Base-by-base conservation (phyloP, 2,888 invertebrate genomes). In the Euspilapteryx auroguttella region DNA sequence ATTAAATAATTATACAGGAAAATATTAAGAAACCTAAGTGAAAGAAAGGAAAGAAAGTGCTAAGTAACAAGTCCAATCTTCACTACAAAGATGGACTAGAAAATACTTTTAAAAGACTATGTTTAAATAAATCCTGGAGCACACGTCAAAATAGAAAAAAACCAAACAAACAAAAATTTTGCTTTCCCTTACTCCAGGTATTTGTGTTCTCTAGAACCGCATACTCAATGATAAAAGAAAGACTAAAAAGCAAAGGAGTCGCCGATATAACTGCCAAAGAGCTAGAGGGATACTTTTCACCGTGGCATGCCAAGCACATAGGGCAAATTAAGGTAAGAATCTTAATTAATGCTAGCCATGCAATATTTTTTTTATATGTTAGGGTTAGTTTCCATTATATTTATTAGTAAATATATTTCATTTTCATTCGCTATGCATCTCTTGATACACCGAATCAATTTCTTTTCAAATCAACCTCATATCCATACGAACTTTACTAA, bases 201-300 rank as follows among this genome's bases (percentile, higher is more conserved):
- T 91, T 90, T 71, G 92, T 93, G 34, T 93, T 90, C 78, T 86
- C 85, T 51, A 87, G 88, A 52, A 84, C 85, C 47, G 84, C 87
- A 44, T 93, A 91, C 63, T 80, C 82, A 53, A 82, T 85, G 53
- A 88, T 93, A 55, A 90, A 91, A 76, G 89, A 89, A 45, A 61
- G 89, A 36, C 76, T 92, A 46, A 89, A 89, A 68, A 81, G 82
- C 37, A 85, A 85, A 41, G 88, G 88, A 21, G 85, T 90, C 4
- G 80, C 83, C 4, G 85, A 87, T 32, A 78, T 90, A 29, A 86
- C 86, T 28, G 82, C 83, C 39, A 73, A 75, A 41, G 91, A 92
- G 55, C 62, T 92, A 39, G 83, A 84, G 45, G 86, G 87, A 38
- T 90, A 87, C 49, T 92, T 92, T 64, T 89, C 90, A 26, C 91